Conservation (phyloP, 2,888 invertebrate species). For the Criorhina ranunculi region DNA sequence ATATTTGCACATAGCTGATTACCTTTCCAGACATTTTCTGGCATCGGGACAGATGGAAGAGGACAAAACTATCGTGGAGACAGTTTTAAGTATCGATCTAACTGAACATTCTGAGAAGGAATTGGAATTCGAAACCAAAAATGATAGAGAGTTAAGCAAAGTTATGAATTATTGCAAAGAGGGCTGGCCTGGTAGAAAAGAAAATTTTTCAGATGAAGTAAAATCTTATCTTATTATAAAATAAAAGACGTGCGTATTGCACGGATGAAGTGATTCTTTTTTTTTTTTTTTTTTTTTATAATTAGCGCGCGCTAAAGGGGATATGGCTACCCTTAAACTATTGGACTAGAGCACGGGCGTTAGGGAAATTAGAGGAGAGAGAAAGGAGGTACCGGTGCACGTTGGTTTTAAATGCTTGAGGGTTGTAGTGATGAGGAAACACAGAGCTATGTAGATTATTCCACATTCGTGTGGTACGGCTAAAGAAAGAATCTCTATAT, state of each 20-base stretch:
- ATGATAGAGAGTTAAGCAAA: neutral
- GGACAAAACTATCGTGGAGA: constrained; percentile 1
- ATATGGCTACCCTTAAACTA: too few relatives aligned
- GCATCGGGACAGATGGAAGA: neutral
- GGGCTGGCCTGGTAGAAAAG: constrained; percentile 4
- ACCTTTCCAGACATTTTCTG: neutral
- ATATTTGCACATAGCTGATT: constrained; percentile 8
- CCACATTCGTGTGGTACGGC: too few relatives aligned
- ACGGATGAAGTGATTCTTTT: neutral
- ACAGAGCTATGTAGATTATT: too few relatives aligned
- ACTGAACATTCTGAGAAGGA: constrained; percentile 12
- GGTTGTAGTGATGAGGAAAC: too few relatives aligned
- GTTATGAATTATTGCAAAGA: neutral
- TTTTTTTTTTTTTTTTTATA: too few relatives aligned
- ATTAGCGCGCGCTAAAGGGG: too few relatives aligned
- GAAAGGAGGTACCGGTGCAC: too few relatives aligned
- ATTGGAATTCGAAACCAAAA: neutral
- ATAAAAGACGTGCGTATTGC: neutral
- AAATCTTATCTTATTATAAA: neutral
- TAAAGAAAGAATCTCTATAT: too few relatives aligned
- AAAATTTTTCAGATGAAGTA: constrained; percentile 1
- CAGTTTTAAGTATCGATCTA: neutral
- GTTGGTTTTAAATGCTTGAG: too few relatives aligned
- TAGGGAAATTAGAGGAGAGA: too few relatives aligned
- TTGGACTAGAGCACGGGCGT: too few relatives aligned